Evolutionary conservation across 2,113 vertebrate species (phyloP).

Genomic region (Catharus fuscescens): DNA sequence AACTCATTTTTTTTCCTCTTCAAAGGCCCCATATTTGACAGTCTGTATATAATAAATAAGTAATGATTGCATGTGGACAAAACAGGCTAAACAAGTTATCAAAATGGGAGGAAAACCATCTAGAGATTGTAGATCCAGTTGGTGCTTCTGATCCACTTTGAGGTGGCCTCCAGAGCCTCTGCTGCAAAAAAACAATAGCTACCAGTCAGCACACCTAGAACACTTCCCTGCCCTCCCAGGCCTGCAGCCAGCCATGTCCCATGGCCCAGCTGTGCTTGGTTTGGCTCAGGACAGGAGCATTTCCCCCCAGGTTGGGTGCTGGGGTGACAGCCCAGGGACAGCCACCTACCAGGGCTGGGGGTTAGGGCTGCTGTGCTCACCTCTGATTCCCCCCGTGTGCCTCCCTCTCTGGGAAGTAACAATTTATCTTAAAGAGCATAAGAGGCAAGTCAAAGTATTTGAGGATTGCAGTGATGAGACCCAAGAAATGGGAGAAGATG

Average conservation of each 20-base stretch:
- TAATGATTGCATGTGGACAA: not conserved
- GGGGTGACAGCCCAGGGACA: not conserved
- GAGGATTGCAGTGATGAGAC: not conserved
- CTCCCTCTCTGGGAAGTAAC: not conserved
- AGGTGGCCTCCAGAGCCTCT: not conserved
- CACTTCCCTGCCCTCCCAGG: not conserved
- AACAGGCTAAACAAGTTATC: not conserved
- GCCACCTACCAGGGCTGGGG: not conserved
- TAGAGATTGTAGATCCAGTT: not conserved
- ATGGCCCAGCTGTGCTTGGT: not conserved
- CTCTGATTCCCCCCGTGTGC: not conserved
- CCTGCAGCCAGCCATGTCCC: not conserved
- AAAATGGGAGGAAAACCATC: not conserved
- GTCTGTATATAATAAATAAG: conserved; percentile 32
- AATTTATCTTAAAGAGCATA: not conserved
- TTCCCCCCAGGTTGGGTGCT: rapidly evolving
- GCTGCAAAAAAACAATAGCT: not conserved
- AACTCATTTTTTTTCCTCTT: not conserved
- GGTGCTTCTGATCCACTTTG: not conserved
- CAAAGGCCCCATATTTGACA: conserved; percentile 18
- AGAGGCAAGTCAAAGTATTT: not conserved
- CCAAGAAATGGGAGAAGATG: not conserved
- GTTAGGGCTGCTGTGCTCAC: rapidly evolving
- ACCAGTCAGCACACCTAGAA: rapidly evolving
- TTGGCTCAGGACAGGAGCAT: not conserved